Evolutionary conservation across 2,113 vertebrate species (phyloP), one percentile per base, ranked within the genome.

Genomic region (Corydoras sp.): DNA sequence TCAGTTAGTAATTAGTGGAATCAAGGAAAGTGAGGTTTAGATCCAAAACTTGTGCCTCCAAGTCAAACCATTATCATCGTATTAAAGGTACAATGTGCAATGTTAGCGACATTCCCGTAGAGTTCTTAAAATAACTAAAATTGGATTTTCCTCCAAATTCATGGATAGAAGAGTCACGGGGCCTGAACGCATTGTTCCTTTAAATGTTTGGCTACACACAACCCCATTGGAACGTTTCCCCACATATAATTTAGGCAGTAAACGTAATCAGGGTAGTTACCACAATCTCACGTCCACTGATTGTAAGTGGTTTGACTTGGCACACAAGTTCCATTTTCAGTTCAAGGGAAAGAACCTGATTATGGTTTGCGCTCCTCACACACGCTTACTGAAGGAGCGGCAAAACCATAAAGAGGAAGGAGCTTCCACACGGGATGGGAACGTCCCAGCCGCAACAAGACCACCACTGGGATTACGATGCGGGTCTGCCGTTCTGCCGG

Each of bases 371-470:
- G 18, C 24, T 54, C 31, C 63, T 35, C 35, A 43, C 35, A 43
- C 35, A 43, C 35, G 7, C 51, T 60, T 60, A 24, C 54, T 4
- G 55, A 54, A 67, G 53, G 49, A 58, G 54, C 9, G 31, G 53
- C 31, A 15, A n/a, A 75, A 73, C 71, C 69, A 65, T 62, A 55
- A 62, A 68, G 63, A 71, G 69, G 72, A 74, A 78, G 49, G 10
- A 53, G 72, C 66, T 64, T 73, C 55, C 68, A 65, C 76, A 72
- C 69, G 55, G 35, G 64, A 48, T 4, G 13, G 56, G 50, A 48
- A 59, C 72, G 14, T 60, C 43, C 68, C 72, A 62, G 65, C 49
- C 65, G 15, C 64, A 55, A 4, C 53, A 56, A n/a, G 4, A 61
- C 50, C 49, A 48, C 48, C 4, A 11, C 51, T 35, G 9, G 2